Evolutionary conservation across 2,113 vertebrate genomes (phyloP), one percentile per base, ranked within the genome.

Genomic region (Antechinus stuartii): DNA sequence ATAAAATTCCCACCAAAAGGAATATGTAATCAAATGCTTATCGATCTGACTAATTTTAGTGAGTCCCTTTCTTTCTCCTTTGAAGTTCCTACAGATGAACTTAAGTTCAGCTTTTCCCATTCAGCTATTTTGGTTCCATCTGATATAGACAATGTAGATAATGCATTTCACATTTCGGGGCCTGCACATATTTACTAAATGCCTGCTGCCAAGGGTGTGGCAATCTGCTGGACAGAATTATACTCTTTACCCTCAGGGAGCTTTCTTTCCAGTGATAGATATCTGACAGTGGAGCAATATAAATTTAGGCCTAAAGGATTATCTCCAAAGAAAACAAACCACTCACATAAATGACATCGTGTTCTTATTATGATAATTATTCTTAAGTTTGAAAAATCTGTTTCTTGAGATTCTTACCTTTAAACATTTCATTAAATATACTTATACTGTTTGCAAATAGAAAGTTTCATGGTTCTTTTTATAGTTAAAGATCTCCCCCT

Each of bases 381-480:
- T 42, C 68, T 84, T 84, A 84, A 84, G 68, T 84, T 84, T 84
- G 68, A 84, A 84, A 84, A 84, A 84, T 84, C 35, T 42, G n/a
- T 84, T 84, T 84, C n/a, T 84, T 84, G 68, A 14, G n/a, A 84
- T 84, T 84, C 68, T 84, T 84, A 84, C 68, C 68, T 84, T 84
- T 84, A 84, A 84, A 84, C 68, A 84, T 84, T 84, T 84, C 68
- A 84, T 84, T 84, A 84, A 42, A 84, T 42, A 22, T 16, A 84
- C 27, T 84, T 84, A 84, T 42, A 42, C 68, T 84, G 68, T 84
- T 50, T 35, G 54, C 92, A 55, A 89, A 76, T 55, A 53, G 76
- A 55, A 89, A 23, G 16, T 42, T n/a, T 68, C 90, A n/a, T 93
- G 76, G 50, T 84, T 93, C 68, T 95, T 8, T 93, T 53, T 90